A percentile compares a stretch with the other conserved stretches of the same genome.
These are phyloP conservation scores for Drosophila parabipectinata DNA, from an alignment of 1,140 invertebrate species.

Conservation along the genomic window DNA sequence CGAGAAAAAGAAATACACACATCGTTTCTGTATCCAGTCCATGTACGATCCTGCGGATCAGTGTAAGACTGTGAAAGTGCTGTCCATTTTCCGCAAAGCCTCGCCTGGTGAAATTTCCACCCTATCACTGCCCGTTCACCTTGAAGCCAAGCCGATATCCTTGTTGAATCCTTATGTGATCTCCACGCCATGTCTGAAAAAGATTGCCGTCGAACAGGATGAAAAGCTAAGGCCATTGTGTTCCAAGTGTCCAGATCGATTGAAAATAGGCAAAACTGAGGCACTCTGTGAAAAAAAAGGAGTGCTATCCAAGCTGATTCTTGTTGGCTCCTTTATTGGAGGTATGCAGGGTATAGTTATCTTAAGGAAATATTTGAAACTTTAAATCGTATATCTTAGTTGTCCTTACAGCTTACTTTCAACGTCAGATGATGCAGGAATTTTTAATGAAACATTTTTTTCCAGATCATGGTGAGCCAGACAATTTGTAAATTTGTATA, in stretches of 20 bases:
- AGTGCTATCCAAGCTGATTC: neutral
- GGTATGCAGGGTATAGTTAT: neutral
- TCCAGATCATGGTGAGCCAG: neutral
- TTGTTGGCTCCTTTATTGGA: neutral
- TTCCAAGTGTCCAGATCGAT: neutral
- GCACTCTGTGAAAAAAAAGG: neutral
- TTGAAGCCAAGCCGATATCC: constrained; percentile 4
- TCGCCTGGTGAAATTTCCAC: neutral
- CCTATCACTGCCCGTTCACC: neutral
- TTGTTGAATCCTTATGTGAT: neutral
- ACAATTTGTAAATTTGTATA: neutral
- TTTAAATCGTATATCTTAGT: neutral
- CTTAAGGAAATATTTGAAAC: neutral
- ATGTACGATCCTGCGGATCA: neutral
- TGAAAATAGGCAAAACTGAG: neutral
- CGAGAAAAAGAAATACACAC: neutral
- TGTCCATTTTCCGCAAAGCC: constrained; percentile 20
- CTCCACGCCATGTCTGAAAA: neutral
- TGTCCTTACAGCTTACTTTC: constrained; percentile 6
- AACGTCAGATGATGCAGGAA: neutral
- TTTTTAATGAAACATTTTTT: neutral
- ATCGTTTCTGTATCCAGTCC: constrained; percentile 40
- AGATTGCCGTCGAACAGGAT: neutral
- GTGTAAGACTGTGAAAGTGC: neutral
- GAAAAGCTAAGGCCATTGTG: neutral